These are phyloP conservation scores for Hydrolagus colliei DNA, from an alignment of 2,797 vertebrate species.

Conservation along the genomic window DNA sequence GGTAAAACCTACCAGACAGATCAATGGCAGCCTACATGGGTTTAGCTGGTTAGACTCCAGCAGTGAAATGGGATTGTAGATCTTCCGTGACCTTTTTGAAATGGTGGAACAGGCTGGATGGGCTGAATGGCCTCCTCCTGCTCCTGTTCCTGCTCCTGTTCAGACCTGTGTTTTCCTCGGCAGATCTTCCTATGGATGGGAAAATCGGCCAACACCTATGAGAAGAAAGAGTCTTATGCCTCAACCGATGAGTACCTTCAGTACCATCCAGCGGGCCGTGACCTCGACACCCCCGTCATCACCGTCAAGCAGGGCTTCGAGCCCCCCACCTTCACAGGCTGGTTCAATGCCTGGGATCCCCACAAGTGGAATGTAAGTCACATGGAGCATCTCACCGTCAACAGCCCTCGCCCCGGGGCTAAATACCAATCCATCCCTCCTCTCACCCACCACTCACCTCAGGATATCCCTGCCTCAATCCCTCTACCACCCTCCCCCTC, in stretches of 20 bases:
- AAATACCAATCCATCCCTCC: neutral
- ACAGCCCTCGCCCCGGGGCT: neutral
- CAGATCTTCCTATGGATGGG: slow-evolving; percentile 85
- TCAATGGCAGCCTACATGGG: too few species aligned
- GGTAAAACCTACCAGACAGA: too few species aligned
- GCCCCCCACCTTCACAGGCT: slow-evolving; percentile 80
- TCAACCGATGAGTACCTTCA: slow-evolving; percentile 68
- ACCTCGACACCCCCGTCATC: slow-evolving; percentile 65
- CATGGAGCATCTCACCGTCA: neutral
- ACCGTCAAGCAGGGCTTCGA: slow-evolving; percentile 75
- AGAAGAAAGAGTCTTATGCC: slow-evolving; percentile 65
- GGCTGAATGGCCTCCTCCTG: too few species aligned
- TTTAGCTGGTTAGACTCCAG: too few species aligned
- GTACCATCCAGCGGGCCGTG: slow-evolving; percentile 72
- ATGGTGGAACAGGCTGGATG: too few species aligned
- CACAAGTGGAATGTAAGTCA: slow-evolving; percentile 83
- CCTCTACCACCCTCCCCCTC: too few species aligned
- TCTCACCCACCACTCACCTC: too few species aligned
- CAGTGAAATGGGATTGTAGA: too few species aligned
- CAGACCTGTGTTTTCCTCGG: neutral
- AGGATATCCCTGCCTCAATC: neutral
- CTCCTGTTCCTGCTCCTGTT: too few species aligned
- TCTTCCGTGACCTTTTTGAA: too few species aligned
- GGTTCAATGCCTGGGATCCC: slow-evolving; percentile 84
- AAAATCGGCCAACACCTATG: slow-evolving; percentile 62